These are phyloP conservation scores for Cephus sareptanus DNA, from an alignment of 2,888 invertebrate species.

Conservation along the genomic window DNA sequence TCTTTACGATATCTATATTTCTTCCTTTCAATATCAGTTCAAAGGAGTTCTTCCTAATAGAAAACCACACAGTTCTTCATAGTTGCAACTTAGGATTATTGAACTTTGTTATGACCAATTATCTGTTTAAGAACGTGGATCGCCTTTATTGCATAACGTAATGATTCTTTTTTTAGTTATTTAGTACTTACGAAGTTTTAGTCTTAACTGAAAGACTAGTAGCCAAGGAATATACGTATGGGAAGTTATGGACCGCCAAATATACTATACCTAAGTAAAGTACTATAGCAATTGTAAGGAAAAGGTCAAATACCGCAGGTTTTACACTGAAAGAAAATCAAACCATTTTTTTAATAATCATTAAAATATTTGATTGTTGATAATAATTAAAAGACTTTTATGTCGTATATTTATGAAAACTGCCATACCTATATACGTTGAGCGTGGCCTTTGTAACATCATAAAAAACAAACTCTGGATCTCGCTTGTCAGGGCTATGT, in stretches of 20 bases:
- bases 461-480: constrained; percentile 94
- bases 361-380: neutral
- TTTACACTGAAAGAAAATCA: constrained; percentile 82
- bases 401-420: constrained; percentile 6
- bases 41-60: neutral
- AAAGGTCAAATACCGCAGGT: constrained; percentile 97
- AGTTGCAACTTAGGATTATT: constrained; percentile 1
- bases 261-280: constrained; percentile 89
- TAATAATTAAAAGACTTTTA: constrained; percentile 5
- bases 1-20: too few species aligned
- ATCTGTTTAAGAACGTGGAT: too few species aligned
- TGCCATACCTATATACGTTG: constrained; percentile 83
- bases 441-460: constrained; percentile 82
- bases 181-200: constrained; percentile 49
- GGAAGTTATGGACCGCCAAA: constrained; percentile 79
- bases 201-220: constrained; percentile 53
- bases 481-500: constrained; percentile 83
- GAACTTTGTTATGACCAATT: neutral
- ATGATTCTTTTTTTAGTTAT: neutral
- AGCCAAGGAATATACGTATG: constrained; percentile 74
- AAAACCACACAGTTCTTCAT: neutral
- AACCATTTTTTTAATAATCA: constrained; percentile 16
- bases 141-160: neutral
- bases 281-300: constrained; percentile 87
- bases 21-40: too few species aligned